Evolutionary conservation across 2,113 vertebrate species (phyloP), one percentile per base, ranked within the genome.

Genomic region (Dromaius novaehollandiae): DNA sequence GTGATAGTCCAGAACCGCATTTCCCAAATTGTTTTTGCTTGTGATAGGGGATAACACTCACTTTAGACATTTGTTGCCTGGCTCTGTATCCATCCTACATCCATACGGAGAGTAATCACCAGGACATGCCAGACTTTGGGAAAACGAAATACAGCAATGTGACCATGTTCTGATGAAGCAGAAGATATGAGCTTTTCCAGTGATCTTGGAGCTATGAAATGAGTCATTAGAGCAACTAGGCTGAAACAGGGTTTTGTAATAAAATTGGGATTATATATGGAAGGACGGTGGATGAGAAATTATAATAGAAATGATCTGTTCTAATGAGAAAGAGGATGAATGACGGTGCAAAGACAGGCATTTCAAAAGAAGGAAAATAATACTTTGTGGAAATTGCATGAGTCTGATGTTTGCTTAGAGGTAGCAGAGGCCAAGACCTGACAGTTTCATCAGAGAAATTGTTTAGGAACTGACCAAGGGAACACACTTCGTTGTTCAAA

Each of bases 371-470:
- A 56, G 65, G 64, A 88, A 63, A 88, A 77, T n/a, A 94, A 66
- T 40, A n/a, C 56, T 68, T 70, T 61, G 74, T 89, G 73, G 76
- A 96, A 97, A 97, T 91, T 88, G 58, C 32, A 73, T 50, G 60
- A 90, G 58, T 65, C 80, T 80, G 53, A 63, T 84, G 9, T 82
- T 94, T 88, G 76, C 65, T 97, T 26, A 73, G n/a, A 95, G 32
- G 60, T 58, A 90, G 51, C 63, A 89, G 86, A 90, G 74, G 77
- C 78, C 64, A 91, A 76, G 84, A 56, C 85, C 78, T 95, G 84
- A 89, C 73, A 86, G 60, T 85, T 96, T 82, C 70, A 91, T 93
- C 51, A 53, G 38, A 84, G 48, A 95, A 95, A 85, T 65, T 56
- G 63, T 86, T 88, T 75, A 83, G 68, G 61, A 90, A 86, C 61